Conservation (phyloP, 53 echinoderm and acorn worm genomes). For the Crossaster papposus region DNA sequence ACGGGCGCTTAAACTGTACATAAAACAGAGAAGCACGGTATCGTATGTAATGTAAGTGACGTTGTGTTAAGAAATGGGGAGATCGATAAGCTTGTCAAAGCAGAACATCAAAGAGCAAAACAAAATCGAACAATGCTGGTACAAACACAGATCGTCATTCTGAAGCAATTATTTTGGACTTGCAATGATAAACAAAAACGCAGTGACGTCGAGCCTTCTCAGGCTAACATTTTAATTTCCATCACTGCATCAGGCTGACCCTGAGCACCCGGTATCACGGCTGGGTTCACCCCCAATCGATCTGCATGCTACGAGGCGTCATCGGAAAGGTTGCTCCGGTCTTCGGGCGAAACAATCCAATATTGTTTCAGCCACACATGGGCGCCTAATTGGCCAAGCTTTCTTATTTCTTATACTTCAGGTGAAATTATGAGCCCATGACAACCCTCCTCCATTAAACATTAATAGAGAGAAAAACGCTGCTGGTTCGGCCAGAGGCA, state of each 20-base stretch:
- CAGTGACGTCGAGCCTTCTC: background rate
- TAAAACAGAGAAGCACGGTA: no score
- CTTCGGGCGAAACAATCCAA: constrained; percentile 35
- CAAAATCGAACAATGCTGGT: background rate
- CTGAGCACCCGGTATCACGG: background rate
- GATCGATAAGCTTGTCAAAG: background rate
- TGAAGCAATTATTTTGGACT: background rate
- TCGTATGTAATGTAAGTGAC: no score
- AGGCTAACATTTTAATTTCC: background rate
- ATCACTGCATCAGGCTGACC: background rate
- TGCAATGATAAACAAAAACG: background rate
- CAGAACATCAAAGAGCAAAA: background rate
- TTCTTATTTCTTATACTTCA: background rate
- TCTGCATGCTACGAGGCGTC: background rate
- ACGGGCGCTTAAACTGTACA: no score
- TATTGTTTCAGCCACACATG: constrained; percentile 13
- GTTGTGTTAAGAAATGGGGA: background rate
- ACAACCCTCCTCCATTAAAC: background rate
- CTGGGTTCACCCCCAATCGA: background rate
- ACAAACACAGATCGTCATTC: background rate
- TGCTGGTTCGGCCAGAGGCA: background rate
- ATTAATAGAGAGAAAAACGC: background rate
- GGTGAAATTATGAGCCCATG: background rate
- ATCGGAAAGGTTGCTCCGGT: constrained; percentile 11
- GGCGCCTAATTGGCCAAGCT: background rate